phyloP scores from a whole-genome alignment of 2,797 vertebrate genomes.

The Ibycter americanus region DNA sequence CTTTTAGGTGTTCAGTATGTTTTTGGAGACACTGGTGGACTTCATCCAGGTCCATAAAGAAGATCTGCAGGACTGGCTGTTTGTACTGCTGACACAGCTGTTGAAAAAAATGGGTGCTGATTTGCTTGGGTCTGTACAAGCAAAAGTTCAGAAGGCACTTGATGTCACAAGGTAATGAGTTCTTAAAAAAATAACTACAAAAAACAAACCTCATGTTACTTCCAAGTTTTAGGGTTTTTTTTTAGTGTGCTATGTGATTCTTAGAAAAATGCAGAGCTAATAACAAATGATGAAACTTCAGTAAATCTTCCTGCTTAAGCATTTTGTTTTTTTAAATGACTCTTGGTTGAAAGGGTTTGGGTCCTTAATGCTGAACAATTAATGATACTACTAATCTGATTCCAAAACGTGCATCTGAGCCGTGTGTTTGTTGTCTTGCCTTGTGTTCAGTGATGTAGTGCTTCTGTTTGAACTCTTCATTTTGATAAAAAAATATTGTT shows the following conservation, averaged over 20 bases:
- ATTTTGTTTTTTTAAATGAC: neutral
- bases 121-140: constrained; percentile 95
- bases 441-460: neutral
- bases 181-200: neutral
- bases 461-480: neutral
- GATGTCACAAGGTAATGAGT: constrained; percentile 89
- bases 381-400: neutral
- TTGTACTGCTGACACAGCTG: constrained; percentile 92
- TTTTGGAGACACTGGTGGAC: constrained; percentile 96
- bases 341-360: neutral
- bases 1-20: constrained; percentile 97
- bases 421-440: neutral
- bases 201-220: neutral
- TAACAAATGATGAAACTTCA: neutral
- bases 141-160: constrained; percentile 96
- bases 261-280: neutral
- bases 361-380: neutral
- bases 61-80: constrained; percentile 96
- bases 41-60: constrained; percentile 95
- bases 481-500: neutral
- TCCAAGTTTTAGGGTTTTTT: neutral
- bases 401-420: neutral
- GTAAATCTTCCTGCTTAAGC: neutral
- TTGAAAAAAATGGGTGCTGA: constrained; percentile 99
- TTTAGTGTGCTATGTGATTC: neutral